Evolutionary conservation across 2,888 invertebrate genomes (phyloP), one percentile per base, ranked within the genome.

Genomic region (Litoditis marina): DNA sequence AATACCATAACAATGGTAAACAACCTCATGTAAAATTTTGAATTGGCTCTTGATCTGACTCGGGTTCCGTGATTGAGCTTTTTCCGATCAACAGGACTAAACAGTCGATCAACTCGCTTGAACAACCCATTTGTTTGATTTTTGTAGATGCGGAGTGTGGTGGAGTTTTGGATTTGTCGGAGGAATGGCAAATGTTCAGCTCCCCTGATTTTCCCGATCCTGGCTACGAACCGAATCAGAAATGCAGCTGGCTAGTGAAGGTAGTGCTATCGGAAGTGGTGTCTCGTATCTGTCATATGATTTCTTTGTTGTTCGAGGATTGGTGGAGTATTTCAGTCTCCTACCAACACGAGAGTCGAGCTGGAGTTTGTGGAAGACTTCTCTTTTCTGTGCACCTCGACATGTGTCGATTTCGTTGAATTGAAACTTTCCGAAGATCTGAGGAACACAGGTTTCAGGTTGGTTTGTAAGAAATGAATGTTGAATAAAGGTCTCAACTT

Each of bases 391-490:
- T 82, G 82, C 69, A 78, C 77, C 1, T 69, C 76, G 16, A 81
- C 79, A 8, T 82, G 82, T 52, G 60, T 77, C 6, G 82, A 82
- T 60, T 82, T 73, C 60, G 82, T 82, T 5, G 82, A 82, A 58
- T 47, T 82, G 47, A 82, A 82, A 64, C 65, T 78, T 27, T 65
- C 69, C 2, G 60, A 61, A 31, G 81, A 82, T 58, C 69, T 82
- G 61, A 67, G 69, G 8, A 72, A 73, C 31, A 82, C 82, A 44
- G 82, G 82, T 22, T 73, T 77, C 50, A 65, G 81, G 77, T 80
- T 16, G 19, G 49, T n/a, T n/a, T n/a, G n/a, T 25, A 13, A 50
- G 2, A 4, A 27, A 6, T 50, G 25, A 7, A n/a, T 7, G n/a
- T 50, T 13, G 25, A 7, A 50, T 11, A 16, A 13, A 16, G n/a